Evolutionary conservation across 2,888 invertebrate genomes (phyloP), one percentile per base, ranked within the genome.

Genomic region (Monopis laevigella): DNA sequence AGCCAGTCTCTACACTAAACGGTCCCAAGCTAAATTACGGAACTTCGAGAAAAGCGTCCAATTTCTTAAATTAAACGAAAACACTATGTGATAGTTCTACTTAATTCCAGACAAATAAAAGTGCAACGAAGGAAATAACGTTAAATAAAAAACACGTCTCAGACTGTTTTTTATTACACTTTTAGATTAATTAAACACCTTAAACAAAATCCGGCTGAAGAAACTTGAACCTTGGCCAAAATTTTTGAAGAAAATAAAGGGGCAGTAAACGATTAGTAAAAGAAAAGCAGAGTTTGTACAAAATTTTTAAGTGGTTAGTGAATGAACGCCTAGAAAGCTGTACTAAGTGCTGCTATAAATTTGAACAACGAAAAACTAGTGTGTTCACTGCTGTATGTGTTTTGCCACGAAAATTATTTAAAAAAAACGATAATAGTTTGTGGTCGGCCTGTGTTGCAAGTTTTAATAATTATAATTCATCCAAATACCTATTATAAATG

Each of bases 281-380:
- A 35, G 29, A 29, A 21, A 21, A 19, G 36, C 36, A 21, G 36
- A 36, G 35, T 8, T 7, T 11, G 36, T 19, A 36, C 21, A 12
- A 36, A 36, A 36, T 21, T 36, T 36, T 36, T 36, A 21, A 36
- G 21, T 19, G 19, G 36, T 36, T 16, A 13, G 34, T 36, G 36
- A 16, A 36, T 21, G 62, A 60, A 59, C 53, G 55, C 57, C 41
- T 41, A n/a, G 59, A 58, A 56, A 55, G 58, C 61, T 51, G 53
- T 68, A n/a, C n/a, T n/a, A 74, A 78, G 75, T 77, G 74, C 62
- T 54, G 59, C 67, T 47, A 75, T 78, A 77, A 75, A 78, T 75
- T 62, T 59, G 43, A 43, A 50, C 36, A 36, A 58, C 56, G 65
- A 65, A 73, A 70, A 73, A 72, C 69, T 64, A 54, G 21, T 21